Percentiles rank a stretch among this genome's conserved stretches.
Evolutionary conservation across 2,888 invertebrate genomes (phyloP).

Genomic region (Elgonia sp.): DNA sequence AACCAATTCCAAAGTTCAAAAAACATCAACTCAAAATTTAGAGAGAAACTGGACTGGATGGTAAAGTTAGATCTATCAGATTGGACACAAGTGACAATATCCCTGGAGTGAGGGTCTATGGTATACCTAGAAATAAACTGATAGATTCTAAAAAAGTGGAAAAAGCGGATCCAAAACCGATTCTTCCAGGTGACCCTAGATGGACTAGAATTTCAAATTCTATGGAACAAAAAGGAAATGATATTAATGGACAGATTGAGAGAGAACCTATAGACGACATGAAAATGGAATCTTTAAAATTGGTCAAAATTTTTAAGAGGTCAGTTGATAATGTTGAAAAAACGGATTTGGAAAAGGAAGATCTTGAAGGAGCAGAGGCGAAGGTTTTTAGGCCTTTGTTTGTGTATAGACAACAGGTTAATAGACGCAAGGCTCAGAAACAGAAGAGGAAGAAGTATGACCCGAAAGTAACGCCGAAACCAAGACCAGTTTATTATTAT

Average conservation of each 20-base stretch:
- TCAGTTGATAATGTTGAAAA: conserved; percentile 6
- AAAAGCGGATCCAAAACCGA: conserved; percentile 47
- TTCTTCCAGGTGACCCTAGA: conserved; percentile 50
- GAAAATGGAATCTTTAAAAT: not conserved
- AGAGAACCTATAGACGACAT: conserved; percentile 1
- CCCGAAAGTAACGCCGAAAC: conserved; percentile 25
- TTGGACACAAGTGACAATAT: conserved; percentile 63
- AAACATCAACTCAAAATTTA: conserved; percentile 75
- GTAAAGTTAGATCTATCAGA: conserved; percentile 80
- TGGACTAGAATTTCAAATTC: conserved; percentile 11
- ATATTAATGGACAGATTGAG: conserved; percentile 67
- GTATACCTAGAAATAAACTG: conserved; percentile 71
- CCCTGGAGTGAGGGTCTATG: conserved; percentile 75
- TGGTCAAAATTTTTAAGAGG: conserved; percentile 32
- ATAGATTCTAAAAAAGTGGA: conserved; percentile 65
- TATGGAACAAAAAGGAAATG: conserved; percentile 45
- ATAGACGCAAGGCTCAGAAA: conserved; percentile 61
- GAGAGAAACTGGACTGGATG: conserved; percentile 79
- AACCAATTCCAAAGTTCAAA: conserved; percentile 21
- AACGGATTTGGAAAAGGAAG: conserved; percentile 58
- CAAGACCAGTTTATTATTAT: conserved; percentile 33
- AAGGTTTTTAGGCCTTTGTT: conserved; percentile 85
- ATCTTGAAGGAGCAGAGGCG: conserved; percentile 82
- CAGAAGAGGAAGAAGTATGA: conserved; percentile 58
- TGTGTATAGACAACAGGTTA: conserved; percentile 83